phyloP scores from a whole-genome alignment of 30 jellyfish, hydroid and myxozoan genomes.

The Cassiopea xamachana region DNA sequence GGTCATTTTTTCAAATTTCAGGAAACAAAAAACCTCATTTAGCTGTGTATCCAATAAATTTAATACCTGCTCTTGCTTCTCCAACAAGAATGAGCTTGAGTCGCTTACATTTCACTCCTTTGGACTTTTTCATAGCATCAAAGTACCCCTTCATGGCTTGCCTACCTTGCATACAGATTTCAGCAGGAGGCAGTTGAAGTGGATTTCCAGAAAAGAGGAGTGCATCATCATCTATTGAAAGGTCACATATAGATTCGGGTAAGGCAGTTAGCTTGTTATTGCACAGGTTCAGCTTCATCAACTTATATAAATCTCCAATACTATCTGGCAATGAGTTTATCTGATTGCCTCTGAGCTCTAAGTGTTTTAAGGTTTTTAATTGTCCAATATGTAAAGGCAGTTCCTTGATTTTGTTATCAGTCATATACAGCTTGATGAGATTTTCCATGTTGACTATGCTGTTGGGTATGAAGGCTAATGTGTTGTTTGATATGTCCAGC shows the following conservation, averaged over 20 bases:
- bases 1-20: neutral
- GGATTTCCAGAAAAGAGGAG: constrained; percentile 76
- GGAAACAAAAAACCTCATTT: neutral
- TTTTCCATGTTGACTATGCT: constrained; percentile 5
- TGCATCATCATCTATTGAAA: constrained; percentile 43
- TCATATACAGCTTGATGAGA: constrained; percentile 40
- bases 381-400: constrained; percentile 65
- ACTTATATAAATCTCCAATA: constrained; percentile 58
- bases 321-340: constrained; percentile 71
- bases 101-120: constrained; percentile 61
- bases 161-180: constrained; percentile 78
- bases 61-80: constrained; percentile 80
- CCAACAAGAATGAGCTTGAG: constrained; percentile 84
- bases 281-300: constrained; percentile 57
- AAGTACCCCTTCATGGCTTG: constrained; percentile 74
- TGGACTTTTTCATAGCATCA: constrained; percentile 52
- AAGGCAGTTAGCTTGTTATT: constrained; percentile 74
- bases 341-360: constrained; percentile 68
- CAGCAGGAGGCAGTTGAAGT: constrained; percentile 87
- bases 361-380: constrained; percentile 19
- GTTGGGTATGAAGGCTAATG: constrained; percentile 22
- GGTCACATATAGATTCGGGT: constrained; percentile 73
- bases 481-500: constrained; percentile 59
- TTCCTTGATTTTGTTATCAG: constrained; percentile 31
- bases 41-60: neutral